Evolutionary conservation across 2,797 vertebrate genomes (phyloP).

Genomic region (Sebastolobus altivelis): DNA sequence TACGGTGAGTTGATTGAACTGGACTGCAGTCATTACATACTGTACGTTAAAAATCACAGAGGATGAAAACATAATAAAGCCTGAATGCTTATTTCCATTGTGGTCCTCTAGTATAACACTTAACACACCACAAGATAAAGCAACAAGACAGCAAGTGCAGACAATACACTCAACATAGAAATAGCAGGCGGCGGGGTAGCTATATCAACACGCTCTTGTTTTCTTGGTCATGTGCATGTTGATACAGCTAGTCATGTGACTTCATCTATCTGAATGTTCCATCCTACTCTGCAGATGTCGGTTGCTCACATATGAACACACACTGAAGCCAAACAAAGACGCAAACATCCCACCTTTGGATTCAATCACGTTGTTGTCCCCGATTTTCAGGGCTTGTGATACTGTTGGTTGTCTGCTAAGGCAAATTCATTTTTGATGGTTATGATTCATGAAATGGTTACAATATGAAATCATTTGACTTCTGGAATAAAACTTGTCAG

Average conservation of each 20-base stretch:
- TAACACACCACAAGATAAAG: not conserved
- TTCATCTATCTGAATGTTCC: not conserved
- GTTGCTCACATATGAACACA: not conserved
- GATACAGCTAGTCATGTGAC: not conserved
- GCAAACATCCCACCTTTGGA: slow-evolving; percentile 90
- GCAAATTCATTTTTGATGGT: not conserved
- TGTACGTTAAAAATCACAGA: not conserved
- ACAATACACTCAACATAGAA: not conserved
- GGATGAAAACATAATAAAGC: not conserved
- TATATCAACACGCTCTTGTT: not conserved
- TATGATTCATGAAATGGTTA: not conserved
- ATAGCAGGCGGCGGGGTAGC: not conserved
- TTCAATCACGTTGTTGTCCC: slow-evolving; percentile 98
- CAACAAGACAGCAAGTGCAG: not conserved
- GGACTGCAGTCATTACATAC: not conserved
- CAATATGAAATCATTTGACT: not conserved
- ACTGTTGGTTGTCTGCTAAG: slow-evolving; percentile 84
- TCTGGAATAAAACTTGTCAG: not conserved
- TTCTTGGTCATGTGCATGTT: not conserved
- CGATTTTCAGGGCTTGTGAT: slow-evolving; percentile 97
- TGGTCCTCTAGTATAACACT: not conserved
- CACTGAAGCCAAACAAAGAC: not conserved
- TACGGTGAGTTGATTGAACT: not conserved
- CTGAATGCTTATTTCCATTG: not conserved
- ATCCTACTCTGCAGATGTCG: not conserved